Base-by-base conservation (phyloP, 1,140 invertebrate species). In the Eueides isabella region DNA sequence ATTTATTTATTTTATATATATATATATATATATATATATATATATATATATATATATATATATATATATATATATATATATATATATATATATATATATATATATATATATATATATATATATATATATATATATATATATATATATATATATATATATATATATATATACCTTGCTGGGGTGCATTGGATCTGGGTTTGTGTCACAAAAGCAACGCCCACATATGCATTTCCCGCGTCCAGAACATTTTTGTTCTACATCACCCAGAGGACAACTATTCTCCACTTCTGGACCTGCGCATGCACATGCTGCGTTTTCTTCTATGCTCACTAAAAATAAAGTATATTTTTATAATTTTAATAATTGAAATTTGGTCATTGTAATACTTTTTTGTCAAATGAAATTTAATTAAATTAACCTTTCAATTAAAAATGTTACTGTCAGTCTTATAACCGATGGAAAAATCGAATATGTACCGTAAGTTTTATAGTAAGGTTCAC, bases 181-280 rank as follows among this genome's bases (percentile, higher is more conserved):
- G 66, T 86, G 74, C 28, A 83, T 75, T n/a, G 82, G 78, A 70
- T 90, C 87, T 6, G 85, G 79, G 11, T 73, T 65, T 1, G 75
- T 23, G 67, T 90, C 61, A 67, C 91, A 92, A 29, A 87, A 74
- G 70, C 91, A 92, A 29, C 83, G 83, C 1, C 91, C 91, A 31
- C 91, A 92, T 5, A 87, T 55, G 61, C 90, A 92, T 0, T 61
- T 76, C 0, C 91, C 91, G 12, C 90, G 83, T 1, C 85, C 88
- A 12, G 83, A 87, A 71, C 91, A 92, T 29, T 83, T 80, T 7
- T 70, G 67, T 2, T 71, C 82, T 6, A 76, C 76, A 23, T 72
- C 76, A 11, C 77, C 84, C 1, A 80, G 74, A 0, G 84, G 81
- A 38, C 88, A 92, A 28, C 85, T 83, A 12, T 80, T 74, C 35